These are phyloP conservation scores for Notothenia coriiceps DNA, from an alignment of 2,113 vertebrate species.

Conservation along the genomic window DNA sequence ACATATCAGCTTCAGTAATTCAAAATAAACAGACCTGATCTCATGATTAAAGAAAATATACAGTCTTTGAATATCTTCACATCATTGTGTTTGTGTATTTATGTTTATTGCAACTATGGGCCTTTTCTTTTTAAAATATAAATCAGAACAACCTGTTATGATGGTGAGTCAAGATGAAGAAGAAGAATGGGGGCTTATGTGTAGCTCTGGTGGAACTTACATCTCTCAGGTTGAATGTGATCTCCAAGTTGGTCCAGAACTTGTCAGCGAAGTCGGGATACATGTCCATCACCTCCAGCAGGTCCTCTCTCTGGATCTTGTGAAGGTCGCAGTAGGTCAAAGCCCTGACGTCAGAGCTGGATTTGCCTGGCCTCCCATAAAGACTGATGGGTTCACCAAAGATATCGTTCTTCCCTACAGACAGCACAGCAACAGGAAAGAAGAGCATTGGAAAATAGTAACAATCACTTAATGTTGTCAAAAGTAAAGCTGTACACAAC, in stretches of 20 bases:
- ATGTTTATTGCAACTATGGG: not conserved
- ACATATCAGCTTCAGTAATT: slow-evolving; percentile 83
- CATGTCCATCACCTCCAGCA: slow-evolving; percentile 97
- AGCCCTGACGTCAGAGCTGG: slow-evolving; percentile 92
- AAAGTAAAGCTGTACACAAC: too few species aligned
- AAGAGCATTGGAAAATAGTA: not conserved
- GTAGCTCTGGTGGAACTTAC: slow-evolving; percentile 85
- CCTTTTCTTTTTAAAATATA: too few species aligned
- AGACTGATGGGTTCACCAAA: slow-evolving; percentile 96
- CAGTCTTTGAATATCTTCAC: not conserved
- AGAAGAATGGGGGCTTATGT: too few species aligned
- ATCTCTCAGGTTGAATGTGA: slow-evolving; percentile 97
- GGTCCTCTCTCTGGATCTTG: slow-evolving; percentile 94
- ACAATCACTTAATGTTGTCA: not conserved
- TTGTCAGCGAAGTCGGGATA: slow-evolving; percentile 94
- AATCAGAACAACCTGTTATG: too few species aligned
- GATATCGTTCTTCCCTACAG: slow-evolving; percentile 86
- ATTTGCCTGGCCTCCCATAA: slow-evolving; percentile 92
- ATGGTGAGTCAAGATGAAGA: too few species aligned
- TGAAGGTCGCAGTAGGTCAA: slow-evolving; percentile 98
- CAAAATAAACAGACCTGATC: slow-evolving; percentile 41
- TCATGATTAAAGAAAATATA: not conserved
- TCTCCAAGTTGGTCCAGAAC: slow-evolving; percentile 97
- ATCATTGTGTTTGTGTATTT: not conserved
- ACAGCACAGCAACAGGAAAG: not conserved